Base-by-base conservation (phyloP, 2,797 vertebrate genomes). In the Halcyon badia region DNA sequence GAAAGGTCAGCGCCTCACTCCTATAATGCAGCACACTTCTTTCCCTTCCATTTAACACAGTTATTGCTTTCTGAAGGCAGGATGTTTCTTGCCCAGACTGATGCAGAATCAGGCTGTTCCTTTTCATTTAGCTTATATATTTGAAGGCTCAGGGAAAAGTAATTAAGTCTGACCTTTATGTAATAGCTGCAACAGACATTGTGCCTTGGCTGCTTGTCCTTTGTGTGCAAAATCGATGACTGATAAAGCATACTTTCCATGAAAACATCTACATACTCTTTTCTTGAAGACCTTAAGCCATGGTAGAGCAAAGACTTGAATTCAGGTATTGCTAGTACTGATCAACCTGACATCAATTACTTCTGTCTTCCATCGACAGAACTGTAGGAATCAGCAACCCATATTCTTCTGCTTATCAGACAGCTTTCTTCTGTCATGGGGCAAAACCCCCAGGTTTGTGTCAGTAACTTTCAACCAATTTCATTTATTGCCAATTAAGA, bases 41-140 rank as follows among this genome's bases (percentile, higher is more conserved):
- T 84, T 75, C n/a, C 31, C 31, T 87, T 83, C 57, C 39, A 71
- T 83, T 88, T 87, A 89, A 66, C 33, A 91, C 28, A 71, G 37
- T 81, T 91, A 91, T 12, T 68, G 33, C 54, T 83, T 95, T 89
- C 72, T 86, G 62, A 75, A 94, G 61, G 51, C 46, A 89, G 51
- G 39, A 88, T 51, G 20, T 69, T 95, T 96, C 84, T 85, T 92
- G 44, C 26, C 25, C 46, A 76, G 49, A 14, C 14, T 75, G 48
- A 52, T 57, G 24, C 19, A 87, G 52, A 71, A 80, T 58, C 52
- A 91, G 44, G 17, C 71, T 82, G 22, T 17, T 9, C 19, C 7
- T 66, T 87, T 83, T 88, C 21, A 68, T 87, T 81, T 64, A 57
- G 31, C 11, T 64, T 49, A 21, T 2, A 13, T 46, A 48, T 77